Evolutionary conservation across 2,888 invertebrate genomes (phyloP).

Genomic region (Athrips mouffetella): DNA sequence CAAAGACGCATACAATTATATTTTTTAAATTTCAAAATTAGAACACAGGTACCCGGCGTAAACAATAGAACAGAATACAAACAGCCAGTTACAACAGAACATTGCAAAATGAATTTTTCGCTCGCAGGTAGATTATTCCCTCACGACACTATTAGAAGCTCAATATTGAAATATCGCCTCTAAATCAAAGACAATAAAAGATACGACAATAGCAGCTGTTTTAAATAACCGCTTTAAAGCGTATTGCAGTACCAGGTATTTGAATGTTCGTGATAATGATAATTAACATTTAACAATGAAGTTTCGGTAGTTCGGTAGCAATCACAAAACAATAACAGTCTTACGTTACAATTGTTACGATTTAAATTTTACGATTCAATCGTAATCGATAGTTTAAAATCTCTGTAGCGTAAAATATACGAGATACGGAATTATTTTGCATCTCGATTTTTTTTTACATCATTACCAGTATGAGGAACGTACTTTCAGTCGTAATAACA

Average conservation of each 20-base stretch:
- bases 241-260: conserved; percentile 17
- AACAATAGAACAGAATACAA: conserved; percentile 49
- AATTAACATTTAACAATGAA: conserved; percentile 28
- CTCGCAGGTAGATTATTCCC: conserved; percentile 46
- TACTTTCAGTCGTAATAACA: no score
- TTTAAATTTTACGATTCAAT: not conserved
- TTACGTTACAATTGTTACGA: not conserved
- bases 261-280: conserved; percentile 36
- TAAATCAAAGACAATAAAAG: conserved; percentile 22
- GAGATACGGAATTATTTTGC: no score
- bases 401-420: no score
- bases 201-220: not conserved
- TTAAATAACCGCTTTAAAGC: not conserved
- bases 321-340: not conserved
- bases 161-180: conserved; percentile 30
- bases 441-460: no score
- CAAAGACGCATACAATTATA: not conserved
- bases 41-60: conserved; percentile 41
- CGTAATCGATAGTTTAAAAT: not conserved
- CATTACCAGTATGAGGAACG: no score
- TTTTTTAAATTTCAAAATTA: conserved; percentile 50
- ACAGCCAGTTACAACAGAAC: conserved; percentile 48
- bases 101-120: conserved; percentile 57
- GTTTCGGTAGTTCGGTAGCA: not conserved
- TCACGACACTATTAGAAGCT: conserved; percentile 22